Conservation (phyloP, 53 echinoderm and acorn worm species). For the Holothuria scabra region DNA sequence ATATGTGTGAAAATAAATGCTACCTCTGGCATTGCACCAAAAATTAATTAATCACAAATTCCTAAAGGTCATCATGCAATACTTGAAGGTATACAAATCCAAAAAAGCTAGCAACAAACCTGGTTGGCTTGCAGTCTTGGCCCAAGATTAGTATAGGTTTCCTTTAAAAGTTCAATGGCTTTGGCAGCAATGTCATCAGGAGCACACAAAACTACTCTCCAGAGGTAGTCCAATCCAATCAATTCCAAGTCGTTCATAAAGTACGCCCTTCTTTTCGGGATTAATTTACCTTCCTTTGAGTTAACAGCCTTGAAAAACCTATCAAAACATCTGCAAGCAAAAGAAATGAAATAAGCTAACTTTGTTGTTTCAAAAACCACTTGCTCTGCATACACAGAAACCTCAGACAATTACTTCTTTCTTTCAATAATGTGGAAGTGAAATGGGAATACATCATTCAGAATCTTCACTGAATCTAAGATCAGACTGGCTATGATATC, state of each 20-base stretch:
- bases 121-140: constrained; percentile 89
- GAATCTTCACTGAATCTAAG: no score
- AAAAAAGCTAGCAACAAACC: constrained; percentile 45
- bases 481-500: no score
- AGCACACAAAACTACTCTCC: constrained; percentile 90
- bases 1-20: no score
- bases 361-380: no score
- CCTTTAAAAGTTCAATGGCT: constrained; percentile 96
- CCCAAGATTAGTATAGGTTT: constrained; percentile 97
- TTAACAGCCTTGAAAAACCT: constrained; percentile 99
- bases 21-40: no score
- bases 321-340: constrained; percentile 86
- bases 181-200: constrained; percentile 91
- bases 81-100: no score
- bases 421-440: no score
- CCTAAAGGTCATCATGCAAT: no score
- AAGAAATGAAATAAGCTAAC: not conserved
- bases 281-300: constrained; percentile 92
- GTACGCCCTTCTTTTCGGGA: constrained; percentile 93
- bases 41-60: no score
- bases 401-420: no score
- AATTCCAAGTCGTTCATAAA: constrained; percentile 97
- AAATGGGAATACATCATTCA: no score
- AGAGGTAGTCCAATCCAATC: constrained; percentile 96
- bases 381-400: no score